Percentiles rank a stretch among this genome's conserved stretches.
These are phyloP conservation scores for Plagiodera versicolora DNA, from an alignment of 2,888 invertebrate species.

Conservation along the genomic window DNA sequence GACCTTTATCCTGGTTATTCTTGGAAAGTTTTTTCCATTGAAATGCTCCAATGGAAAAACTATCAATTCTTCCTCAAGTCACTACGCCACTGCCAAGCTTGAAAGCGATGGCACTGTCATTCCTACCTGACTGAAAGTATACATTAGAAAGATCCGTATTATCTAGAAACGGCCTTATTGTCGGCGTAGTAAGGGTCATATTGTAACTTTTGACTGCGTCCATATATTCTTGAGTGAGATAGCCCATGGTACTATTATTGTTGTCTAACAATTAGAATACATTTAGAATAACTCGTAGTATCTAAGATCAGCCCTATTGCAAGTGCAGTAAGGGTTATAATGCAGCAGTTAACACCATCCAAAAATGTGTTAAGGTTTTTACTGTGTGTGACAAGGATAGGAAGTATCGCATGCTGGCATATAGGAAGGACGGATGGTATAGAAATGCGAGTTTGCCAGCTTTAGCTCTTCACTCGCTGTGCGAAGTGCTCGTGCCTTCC, in stretches of 20 bases:
- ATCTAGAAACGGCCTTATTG: not conserved
- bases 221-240: too few relatives aligned
- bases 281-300: too few relatives aligned
- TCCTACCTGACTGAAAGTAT: too few relatives aligned
- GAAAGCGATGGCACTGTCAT: not conserved
- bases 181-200: not conserved
- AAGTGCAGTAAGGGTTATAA: not conserved
- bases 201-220: too few relatives aligned
- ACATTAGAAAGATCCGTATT: too few relatives aligned
- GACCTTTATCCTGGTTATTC: too few relatives aligned
- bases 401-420: conserved; percentile 7
- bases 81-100: not conserved
- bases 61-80: not conserved
- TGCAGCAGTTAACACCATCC: not conserved
- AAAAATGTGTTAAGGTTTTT: not conserved
- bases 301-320: not conserved
- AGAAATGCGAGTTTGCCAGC: not conserved
- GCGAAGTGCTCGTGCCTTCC: conserved; percentile 26
- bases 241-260: not conserved
- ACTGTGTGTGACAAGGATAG: conserved; percentile 23
- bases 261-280: too few relatives aligned
- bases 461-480: conserved; percentile 17
- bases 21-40: not conserved
- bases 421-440: conserved; percentile 18
- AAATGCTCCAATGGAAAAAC: not conserved